Conservation (phyloP, 2,113 vertebrate species). For the Asarcornis scutulata region DNA sequence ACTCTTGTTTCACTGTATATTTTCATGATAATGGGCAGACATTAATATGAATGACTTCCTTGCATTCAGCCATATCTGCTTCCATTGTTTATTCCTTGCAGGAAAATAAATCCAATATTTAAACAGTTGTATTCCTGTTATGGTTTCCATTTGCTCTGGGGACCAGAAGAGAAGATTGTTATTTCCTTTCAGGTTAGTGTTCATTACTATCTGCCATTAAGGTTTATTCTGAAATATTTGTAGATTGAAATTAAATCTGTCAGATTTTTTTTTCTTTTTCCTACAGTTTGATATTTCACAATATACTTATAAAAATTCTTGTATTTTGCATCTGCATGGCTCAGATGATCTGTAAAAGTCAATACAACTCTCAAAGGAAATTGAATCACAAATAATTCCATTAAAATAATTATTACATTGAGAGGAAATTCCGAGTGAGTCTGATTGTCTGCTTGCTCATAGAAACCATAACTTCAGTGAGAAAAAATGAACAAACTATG, state of each 20-base stretch:
- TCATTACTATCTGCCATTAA: slow-evolving; percentile 22
- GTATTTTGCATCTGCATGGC: neutral
- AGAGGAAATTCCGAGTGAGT: neutral
- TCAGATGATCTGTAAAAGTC: neutral
- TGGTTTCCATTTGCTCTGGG: neutral
- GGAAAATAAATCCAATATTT: neutral
- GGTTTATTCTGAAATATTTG: slow-evolving; percentile 9
- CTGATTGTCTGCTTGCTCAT: neutral
- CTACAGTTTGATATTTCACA: neutral
- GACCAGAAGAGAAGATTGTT: neutral
- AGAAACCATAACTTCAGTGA: neutral
- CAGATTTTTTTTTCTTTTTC: neutral
- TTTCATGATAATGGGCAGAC: neutral
- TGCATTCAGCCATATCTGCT: neutral
- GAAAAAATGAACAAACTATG: neutral
- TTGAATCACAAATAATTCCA: neutral
- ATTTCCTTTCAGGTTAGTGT: neutral
- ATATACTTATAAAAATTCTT: neutral
- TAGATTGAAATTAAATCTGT: neutral
- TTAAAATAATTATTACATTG: neutral
- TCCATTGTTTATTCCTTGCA: neutral
- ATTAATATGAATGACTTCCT: neutral
- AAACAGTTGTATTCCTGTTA: neutral
- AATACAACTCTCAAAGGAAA: neutral
- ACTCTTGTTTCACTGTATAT: neutral